Base-by-base conservation (phyloP, 2,113 vertebrate species). In the Oreochromis tanganicae region DNA sequence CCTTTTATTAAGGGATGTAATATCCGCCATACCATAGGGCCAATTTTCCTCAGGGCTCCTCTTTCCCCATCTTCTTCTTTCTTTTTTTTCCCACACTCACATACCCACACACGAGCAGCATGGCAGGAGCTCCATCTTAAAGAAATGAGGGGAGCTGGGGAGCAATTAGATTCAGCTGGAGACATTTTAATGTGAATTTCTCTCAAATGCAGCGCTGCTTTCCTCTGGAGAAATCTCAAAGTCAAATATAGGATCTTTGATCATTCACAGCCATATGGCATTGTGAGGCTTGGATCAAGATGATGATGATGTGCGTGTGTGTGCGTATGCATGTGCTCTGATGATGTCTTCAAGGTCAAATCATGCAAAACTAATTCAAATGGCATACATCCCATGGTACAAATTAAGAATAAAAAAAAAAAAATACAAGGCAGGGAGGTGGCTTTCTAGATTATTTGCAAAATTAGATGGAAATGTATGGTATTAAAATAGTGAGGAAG, bases 141-240 rank as follows among this genome's bases (percentile, higher is more conserved):
- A 93, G 88, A 94, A 92, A 92, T 92, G 92, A 93, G 88, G 71
- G 89, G 85, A 93, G 88, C 92, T 85, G 55, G 88, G 93, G 93
- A 95, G 92, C 93, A 94, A 93, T 95, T 95, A 95, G 92, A 93
- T 93, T 93, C 87, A 91, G 88, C 89, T 87, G 83, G 92, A 94
- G 92, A 93, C 89, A 92, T 95, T 95, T 92, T 92, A 95, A 92
- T 93, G 92, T 86, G 85, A 92, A 89, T 91, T 91, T 84, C 80
- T 89, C 81, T 91, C 85, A 81, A 86, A 84, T 57, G 87, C 91
- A 71, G 84, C 7, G 14, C 38, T 16, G 85, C 85, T 89, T 91
- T 86, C 84, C 93, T 91, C 91, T 59, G 63, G 91, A 93, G 93
- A 89, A 94, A 93, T 92, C 89, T 92, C 91, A 94, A 95, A 95